Percentiles rank a stretch among this genome's conserved stretches.
Conservation (phyloP, 2,797 vertebrate genomes). For the Glyptemys insculpta region DNA sequence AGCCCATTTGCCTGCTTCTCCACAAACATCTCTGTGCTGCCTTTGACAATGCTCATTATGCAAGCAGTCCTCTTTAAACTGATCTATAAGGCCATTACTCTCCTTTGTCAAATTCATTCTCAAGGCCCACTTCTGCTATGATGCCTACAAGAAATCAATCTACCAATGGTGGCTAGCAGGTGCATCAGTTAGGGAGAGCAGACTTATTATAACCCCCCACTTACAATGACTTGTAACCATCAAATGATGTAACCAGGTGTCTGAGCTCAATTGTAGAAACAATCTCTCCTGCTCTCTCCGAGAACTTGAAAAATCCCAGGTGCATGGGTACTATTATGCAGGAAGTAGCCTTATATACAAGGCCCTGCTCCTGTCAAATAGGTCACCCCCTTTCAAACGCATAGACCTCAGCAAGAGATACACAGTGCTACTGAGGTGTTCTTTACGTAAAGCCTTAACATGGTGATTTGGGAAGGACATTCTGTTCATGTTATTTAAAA, state of each 20-base stretch:
- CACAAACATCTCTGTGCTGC: not conserved
- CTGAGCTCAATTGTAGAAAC: conserved; percentile 9
- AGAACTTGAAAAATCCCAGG: conserved; percentile 38
- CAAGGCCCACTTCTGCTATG: not conserved
- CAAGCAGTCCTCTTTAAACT: not conserved
- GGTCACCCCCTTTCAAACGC: not conserved
- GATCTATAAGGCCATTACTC: not conserved
- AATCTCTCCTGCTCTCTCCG: conserved; percentile 24
- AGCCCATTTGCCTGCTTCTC: not conserved
- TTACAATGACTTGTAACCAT: not conserved
- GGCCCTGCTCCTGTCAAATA: not conserved
- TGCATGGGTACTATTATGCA: not conserved
- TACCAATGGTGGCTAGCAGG: not conserved
- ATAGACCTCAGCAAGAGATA: not conserved
- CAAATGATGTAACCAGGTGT: not conserved
- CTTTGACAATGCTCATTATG: not conserved
- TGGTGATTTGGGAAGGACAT: not conserved
- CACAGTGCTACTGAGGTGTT: not conserved
- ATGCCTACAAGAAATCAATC: conserved; percentile 18
- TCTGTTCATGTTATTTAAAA: not conserved
- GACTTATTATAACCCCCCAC: conserved; percentile 32
- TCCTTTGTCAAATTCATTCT: not conserved
- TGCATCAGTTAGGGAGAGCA: not conserved
- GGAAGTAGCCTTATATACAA: not conserved
- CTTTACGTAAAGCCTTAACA: not conserved